Evolutionary conservation across 2,888 invertebrate species (phyloP).

Genomic region (Myopa tessellatipennis): DNA sequence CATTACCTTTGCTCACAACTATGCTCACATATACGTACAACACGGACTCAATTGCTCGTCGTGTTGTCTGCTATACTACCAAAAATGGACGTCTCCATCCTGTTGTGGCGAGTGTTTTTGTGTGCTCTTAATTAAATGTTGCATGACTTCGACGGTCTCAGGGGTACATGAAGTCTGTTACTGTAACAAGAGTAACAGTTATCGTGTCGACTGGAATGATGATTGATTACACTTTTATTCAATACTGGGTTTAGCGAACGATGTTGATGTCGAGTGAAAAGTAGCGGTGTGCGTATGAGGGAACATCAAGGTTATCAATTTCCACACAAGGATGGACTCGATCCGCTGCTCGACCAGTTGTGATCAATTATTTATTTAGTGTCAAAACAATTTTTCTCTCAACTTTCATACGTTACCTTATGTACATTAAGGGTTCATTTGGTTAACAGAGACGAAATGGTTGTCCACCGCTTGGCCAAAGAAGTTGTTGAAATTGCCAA

Average conservation of each 20-base stretch:
- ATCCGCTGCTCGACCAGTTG: neutral
- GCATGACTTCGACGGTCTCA: neutral
- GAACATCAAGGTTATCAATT: too few species aligned
- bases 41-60: neutral
- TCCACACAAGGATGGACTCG: too few species aligned
- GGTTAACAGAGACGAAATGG: too few species aligned
- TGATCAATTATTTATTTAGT: neutral
- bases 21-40: constrained; percentile 6
- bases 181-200: constrained; percentile 45
- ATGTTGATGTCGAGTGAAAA: neutral
- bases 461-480: too few species aligned
- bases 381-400: neutral
- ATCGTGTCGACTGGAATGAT: constrained; percentile 52
- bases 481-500: too few species aligned
- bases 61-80: constrained; percentile 19
- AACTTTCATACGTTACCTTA: neutral
- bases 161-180: neutral
- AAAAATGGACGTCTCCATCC: constrained; percentile 29
- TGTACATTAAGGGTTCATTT: too few species aligned
- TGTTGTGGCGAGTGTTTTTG: constrained; percentile 37
- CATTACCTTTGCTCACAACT: neutral
- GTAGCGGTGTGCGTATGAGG: too few species aligned
- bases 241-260: neutral
- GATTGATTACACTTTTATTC: constrained; percentile 49
- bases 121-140: constrained; percentile 50